phyloP scores from a whole-genome alignment of 2,888 invertebrate genomes.

The Onchidella celtica region DNA sequence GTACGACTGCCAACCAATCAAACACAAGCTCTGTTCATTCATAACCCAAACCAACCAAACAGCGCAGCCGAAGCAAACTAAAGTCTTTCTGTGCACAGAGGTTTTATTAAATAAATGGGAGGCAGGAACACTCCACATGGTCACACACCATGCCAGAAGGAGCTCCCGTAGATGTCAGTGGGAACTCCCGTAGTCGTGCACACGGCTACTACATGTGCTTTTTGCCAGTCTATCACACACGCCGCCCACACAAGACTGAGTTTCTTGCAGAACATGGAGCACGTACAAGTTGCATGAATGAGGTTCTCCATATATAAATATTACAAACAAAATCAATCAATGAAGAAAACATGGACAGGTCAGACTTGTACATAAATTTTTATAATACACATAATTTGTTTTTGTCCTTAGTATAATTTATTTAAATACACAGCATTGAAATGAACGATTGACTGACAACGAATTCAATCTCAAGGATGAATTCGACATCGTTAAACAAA shows the following conservation, averaged over 20 bases:
- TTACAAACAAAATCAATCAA: slow-evolving; percentile 16
- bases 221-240: slow-evolving; percentile 29
- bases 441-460: slow-evolving; percentile 16
- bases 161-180: neutral
- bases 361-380: slow-evolving; percentile 30
- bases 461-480: neutral
- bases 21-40: no score
- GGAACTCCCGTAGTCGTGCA: neutral
- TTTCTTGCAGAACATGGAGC: slow-evolving; percentile 4
- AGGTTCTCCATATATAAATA: slow-evolving; percentile 15
- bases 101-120: slow-evolving; percentile 39
- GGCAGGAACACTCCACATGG: slow-evolving; percentile 29
- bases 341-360: slow-evolving; percentile 26
- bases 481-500: slow-evolving; percentile 1
- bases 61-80: neutral
- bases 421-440: slow-evolving; percentile 25
- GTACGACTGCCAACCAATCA: neutral
- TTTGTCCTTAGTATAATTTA: neutral
- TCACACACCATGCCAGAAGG: neutral
- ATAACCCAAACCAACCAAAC: neutral
- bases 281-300: neutral
- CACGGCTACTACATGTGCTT: neutral
- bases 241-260: neutral
- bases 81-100: slow-evolving; percentile 8
- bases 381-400: slow-evolving; percentile 12